phyloP scores from a whole-genome alignment of 2,888 invertebrate species.

The Ypsolopha sequella region DNA sequence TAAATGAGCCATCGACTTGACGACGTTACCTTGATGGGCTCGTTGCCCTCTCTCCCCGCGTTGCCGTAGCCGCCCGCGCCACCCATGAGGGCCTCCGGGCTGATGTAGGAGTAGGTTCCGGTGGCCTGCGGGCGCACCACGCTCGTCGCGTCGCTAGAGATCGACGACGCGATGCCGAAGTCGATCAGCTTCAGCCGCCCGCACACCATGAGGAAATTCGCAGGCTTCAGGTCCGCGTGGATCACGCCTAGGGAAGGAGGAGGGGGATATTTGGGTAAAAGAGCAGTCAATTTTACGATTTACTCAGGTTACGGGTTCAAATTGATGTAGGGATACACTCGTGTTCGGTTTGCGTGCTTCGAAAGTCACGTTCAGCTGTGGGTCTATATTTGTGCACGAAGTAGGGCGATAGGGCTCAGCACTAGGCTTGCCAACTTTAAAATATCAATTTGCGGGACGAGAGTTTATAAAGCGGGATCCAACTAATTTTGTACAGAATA shows the following conservation, averaged over 20 bases:
- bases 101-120: constrained; percentile 96
- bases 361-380: no score
- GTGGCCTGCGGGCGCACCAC: constrained; percentile 85
- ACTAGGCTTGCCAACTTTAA: no score
- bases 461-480: no score
- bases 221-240: constrained; percentile 97
- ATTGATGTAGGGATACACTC: no score
- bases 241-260: constrained; percentile 79
- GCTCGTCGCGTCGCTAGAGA: constrained; percentile 90
- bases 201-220: constrained; percentile 91
- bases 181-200: constrained; percentile 94
- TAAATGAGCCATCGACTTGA: neutral
- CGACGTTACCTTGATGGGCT: constrained; percentile 3
- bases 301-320: neutral
- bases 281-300: neutral
- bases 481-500: no score
- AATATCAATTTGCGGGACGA: no score
- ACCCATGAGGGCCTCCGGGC: constrained; percentile 90
- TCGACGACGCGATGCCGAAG: constrained; percentile 94
- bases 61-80: constrained; percentile 58
- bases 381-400: no score
- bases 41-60: constrained; percentile 22
- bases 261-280: neutral
- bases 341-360: no score
- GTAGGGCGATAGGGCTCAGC: no score